Base-by-base conservation (phyloP, 2,888 invertebrate species). In the Cataglyphis rosenhaueri region DNA sequence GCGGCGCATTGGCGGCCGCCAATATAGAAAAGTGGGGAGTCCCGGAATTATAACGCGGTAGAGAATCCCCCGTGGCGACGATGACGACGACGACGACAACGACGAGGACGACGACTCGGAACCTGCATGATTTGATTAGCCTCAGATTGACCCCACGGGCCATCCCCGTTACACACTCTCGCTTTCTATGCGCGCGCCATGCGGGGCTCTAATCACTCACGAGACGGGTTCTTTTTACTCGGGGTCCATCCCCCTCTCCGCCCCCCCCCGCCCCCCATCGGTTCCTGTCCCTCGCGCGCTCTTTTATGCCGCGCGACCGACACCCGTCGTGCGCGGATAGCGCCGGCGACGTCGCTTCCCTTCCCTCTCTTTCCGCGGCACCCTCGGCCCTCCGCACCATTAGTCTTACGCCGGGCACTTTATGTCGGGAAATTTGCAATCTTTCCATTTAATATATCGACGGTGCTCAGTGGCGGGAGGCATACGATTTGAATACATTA, bases 361-460 rank as follows among this genome's bases (percentile, higher is more conserved):
- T 74, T 82, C 81, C 74, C 83, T 83, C 83, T 84, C 83, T 25
- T 89, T 82, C 86, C 85, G 81, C 65, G 75, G 85, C 85, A 84
- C 85, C 79, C 81, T 82, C 79, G 86, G 86, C 88, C 91, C 91
- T 90, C 86, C 90, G 88, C 92, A 89, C 93, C 94, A 94, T 94
- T 94, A 94, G 93, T 93, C 93, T 92, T 92, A 91, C 90, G 92
- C 91, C 91, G 89, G 93, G 93, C 93, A 93, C 92, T 94, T 94
- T 94, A 93, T 93, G 94, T 93, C 93, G 91, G 93, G 93, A 94
- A 94, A 94, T 94, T 94, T 94, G 94, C 94, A 94, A 94, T 94
- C 94, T 94, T 94, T 94, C 93, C 94, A 94, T 94, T 94, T 94
- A 94, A 94, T 94, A 94, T 94, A 94, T 94, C 94, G 94, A 92